phyloP scores from a whole-genome alignment of 2,113 vertebrate genomes.

The Prietella phreatophila region DNA sequence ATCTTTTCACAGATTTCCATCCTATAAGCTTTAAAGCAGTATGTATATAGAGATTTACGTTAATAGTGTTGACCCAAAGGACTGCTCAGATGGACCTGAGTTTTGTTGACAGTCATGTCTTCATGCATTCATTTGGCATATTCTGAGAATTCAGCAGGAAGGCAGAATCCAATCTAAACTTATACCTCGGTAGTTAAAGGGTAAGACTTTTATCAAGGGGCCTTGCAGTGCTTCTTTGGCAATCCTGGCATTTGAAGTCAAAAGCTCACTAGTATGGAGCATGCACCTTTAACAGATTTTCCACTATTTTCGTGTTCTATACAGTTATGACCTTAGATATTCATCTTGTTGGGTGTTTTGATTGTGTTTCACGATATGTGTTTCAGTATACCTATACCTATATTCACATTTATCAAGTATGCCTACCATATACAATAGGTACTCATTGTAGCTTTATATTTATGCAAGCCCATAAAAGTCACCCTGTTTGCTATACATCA shows the following conservation, averaged over 20 bases:
- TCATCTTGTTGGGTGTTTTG: not conserved
- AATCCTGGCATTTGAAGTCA: not conserved
- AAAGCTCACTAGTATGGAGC: not conserved
- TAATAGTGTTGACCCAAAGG: constrained; percentile 5
- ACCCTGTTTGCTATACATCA: not conserved
- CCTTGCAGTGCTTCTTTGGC: not conserved
- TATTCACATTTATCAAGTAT: not conserved
- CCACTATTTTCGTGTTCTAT: not conserved
- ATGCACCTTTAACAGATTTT: not conserved
- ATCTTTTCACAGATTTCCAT: constrained; percentile 1
- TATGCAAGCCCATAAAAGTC: not conserved
- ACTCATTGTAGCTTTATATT: not conserved
- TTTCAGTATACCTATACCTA: not conserved
- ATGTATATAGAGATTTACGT: not conserved
- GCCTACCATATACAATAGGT: not conserved
- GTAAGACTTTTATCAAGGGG: not conserved
- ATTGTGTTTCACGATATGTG: not conserved
- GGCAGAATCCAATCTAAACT: not conserved
- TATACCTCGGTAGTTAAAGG: not conserved
- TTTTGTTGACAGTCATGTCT: not conserved
- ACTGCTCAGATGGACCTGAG: not conserved
- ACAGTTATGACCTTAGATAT: too few relatives aligned
- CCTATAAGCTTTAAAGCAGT: constrained; percentile 9
- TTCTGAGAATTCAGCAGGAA: not conserved
- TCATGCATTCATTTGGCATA: constrained; percentile 8